These are phyloP conservation scores for Monochamus alternatus DNA, from an alignment of 2,888 invertebrate genomes.

Conservation along the genomic window DNA sequence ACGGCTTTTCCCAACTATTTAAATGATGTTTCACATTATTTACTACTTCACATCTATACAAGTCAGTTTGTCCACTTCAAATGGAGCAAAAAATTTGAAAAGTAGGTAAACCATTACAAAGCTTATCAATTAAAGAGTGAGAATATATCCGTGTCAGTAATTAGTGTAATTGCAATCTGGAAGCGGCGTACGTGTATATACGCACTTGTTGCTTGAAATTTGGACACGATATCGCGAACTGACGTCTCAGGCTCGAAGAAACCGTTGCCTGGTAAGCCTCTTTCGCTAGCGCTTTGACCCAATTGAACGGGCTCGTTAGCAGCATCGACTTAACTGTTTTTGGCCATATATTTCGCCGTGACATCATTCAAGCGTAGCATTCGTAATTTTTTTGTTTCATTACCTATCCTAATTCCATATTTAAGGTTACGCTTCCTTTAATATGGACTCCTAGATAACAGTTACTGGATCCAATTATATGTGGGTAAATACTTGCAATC, in stretches of 20 bases:
- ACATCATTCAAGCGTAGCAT: constrained; percentile 25
- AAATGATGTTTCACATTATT: too few relatives aligned
- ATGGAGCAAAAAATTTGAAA: background rate
- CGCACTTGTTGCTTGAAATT: constrained; percentile 23
- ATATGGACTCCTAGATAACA: background rate
- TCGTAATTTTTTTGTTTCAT: constrained; percentile 38
- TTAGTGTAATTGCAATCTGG: constrained; percentile 15
- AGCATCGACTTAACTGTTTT: constrained; percentile 49
- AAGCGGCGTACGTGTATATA: background rate
- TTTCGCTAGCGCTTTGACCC: constrained; percentile 45
- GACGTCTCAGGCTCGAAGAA: constrained; percentile 1
- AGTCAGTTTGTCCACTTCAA: too few relatives aligned
- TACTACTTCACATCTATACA: too few relatives aligned
- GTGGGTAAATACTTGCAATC: too few relatives aligned
- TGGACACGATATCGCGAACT: constrained; percentile 1
- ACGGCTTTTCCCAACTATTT: too few relatives aligned
- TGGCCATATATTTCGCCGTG: constrained; percentile 14
- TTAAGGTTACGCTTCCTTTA: constrained; percentile 25
- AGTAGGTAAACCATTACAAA: constrained; percentile 19
- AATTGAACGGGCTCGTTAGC: constrained; percentile 44
- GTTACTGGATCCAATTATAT: too few relatives aligned
- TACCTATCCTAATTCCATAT: constrained; percentile 40
- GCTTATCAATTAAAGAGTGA: constrained; percentile 21
- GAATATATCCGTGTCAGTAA: constrained; percentile 18
- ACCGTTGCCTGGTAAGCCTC: constrained; percentile 6